phyloP scores from a whole-genome alignment of 2,888 invertebrate genomes.

The Phyto melanocephala region DNA sequence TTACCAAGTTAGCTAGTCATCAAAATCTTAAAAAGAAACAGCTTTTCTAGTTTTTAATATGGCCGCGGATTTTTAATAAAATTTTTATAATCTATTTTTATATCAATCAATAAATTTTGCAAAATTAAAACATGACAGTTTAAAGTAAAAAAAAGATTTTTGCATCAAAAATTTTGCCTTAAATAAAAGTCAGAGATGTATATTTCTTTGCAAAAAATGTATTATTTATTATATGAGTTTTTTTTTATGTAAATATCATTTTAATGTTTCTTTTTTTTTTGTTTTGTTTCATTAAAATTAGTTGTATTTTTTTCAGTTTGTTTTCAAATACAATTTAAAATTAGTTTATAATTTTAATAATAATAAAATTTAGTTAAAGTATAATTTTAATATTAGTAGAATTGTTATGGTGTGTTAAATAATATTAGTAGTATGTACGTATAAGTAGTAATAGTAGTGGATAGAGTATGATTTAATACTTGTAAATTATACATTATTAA shows the following conservation, averaged over 20 bases:
- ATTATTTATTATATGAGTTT: slow-evolving; percentile 67
- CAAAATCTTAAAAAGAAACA: no score
- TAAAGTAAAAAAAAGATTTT: no score
- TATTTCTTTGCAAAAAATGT: slow-evolving; percentile 58
- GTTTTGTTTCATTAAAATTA: slow-evolving; percentile 64
- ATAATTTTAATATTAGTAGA: slow-evolving; percentile 54
- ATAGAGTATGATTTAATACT: slow-evolving; percentile 36
- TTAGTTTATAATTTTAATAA: slow-evolving; percentile 68
- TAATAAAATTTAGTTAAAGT: slow-evolving; percentile 54
- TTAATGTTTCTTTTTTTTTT: slow-evolving; percentile 52
- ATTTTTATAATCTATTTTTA: no score
- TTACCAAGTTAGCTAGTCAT: no score
- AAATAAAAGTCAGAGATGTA: background rate
- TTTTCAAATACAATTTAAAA: slow-evolving; percentile 67
- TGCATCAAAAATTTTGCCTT: background rate
- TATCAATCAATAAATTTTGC: no score
- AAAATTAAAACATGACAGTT: no score
- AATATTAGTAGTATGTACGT: slow-evolving; percentile 3
- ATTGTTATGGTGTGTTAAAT: slow-evolving; percentile 35
- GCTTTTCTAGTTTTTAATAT: no score
- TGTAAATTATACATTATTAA: slow-evolving; percentile 46
- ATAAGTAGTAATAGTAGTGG: slow-evolving; percentile 38
- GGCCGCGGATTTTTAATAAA: no score
- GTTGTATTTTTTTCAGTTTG: slow-evolving; percentile 56
- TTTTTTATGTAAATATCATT: slow-evolving; percentile 65